phyloP scores from a whole-genome alignment of 2,888 invertebrate genomes.

The Flexamia atlantica region DNA sequence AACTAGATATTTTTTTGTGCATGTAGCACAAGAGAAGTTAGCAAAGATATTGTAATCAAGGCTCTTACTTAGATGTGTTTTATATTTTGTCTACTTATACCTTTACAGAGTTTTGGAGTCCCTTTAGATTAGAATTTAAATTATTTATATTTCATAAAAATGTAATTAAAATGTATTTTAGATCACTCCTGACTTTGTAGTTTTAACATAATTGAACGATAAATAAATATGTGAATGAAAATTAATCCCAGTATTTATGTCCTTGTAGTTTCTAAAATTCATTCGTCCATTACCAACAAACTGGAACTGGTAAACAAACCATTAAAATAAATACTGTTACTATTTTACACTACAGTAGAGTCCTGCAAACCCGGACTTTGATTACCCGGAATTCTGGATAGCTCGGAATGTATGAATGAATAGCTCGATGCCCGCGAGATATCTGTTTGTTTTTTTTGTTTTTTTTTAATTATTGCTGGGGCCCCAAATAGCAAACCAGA shows the following conservation, averaged over 20 bases:
- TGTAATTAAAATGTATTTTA: background rate
- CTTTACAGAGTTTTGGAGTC: background rate
- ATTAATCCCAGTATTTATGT: background rate
- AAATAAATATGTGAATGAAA: constrained; percentile 3
- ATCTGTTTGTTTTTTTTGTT: no score
- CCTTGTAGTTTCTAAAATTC: no score
- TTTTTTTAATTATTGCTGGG: no score
- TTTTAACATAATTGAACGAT: constrained; percentile 8
- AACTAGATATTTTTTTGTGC: background rate
- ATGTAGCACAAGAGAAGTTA: background rate
- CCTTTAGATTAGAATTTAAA: constrained; percentile 16
- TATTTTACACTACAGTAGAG: no score
- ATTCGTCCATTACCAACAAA: background rate
- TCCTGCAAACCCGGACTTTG: no score
- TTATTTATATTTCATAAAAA: constrained; percentile 7
- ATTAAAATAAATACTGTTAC: no score
- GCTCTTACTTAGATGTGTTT: background rate
- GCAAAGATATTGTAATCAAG: background rate
- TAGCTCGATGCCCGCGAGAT: no score
- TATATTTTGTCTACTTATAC: constrained; percentile 29
- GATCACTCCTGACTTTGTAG: background rate
- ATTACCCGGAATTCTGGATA: no score
- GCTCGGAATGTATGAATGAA: no score
- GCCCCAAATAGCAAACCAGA: no score
- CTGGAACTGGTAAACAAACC: no score